Conservation (phyloP, 2,888 invertebrate genomes). For the Anagyrus pseudococci region DNA sequence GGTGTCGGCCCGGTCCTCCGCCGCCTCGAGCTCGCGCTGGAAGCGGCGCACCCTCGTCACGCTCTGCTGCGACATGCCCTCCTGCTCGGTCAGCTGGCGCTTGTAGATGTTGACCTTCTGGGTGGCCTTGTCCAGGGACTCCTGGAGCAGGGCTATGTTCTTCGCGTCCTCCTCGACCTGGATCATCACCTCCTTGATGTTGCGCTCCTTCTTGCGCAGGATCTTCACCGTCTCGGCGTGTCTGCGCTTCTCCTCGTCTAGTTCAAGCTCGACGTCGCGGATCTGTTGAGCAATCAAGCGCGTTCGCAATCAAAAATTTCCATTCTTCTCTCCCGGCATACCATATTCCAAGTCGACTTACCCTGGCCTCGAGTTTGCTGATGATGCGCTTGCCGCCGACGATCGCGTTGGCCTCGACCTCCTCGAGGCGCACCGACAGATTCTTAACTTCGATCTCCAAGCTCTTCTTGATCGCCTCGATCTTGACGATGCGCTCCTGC, state of each 20-base stretch:
- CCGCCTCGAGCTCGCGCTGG: constrained; percentile 97
- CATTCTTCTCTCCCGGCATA: background rate
- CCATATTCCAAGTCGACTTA: constrained; percentile 55
- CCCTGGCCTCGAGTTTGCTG: constrained; percentile 92
- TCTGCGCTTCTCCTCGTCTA: constrained; percentile 96
- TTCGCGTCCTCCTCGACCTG: constrained; percentile 97
- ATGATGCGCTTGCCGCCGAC: constrained; percentile 97
- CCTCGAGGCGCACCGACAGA: constrained; percentile 89
- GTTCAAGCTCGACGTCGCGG: constrained; percentile 91
- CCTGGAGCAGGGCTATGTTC: constrained; percentile 91
- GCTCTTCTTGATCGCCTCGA: constrained; percentile 97
- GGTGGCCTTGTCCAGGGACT: constrained; percentile 83
- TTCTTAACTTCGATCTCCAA: constrained; percentile 98
- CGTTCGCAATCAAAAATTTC: background rate
- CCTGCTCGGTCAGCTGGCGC: constrained; percentile 94
- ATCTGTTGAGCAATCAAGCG: constrained; percentile 65
- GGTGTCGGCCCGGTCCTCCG: constrained; percentile 94
- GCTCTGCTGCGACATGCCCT: constrained; percentile 90
- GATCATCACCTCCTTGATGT: constrained; percentile 93
- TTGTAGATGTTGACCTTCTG: constrained; percentile 94
- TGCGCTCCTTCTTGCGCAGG: constrained; percentile 96
- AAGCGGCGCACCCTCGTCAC: constrained; percentile 96
- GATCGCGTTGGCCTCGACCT: constrained; percentile 96
- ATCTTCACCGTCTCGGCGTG: constrained; percentile 98
- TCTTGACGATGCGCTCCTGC: constrained; percentile 95